Base-by-base conservation (phyloP, 30 jellyfish, hydroid and myxozoan species). In the Sanderia malayensis region DNA sequence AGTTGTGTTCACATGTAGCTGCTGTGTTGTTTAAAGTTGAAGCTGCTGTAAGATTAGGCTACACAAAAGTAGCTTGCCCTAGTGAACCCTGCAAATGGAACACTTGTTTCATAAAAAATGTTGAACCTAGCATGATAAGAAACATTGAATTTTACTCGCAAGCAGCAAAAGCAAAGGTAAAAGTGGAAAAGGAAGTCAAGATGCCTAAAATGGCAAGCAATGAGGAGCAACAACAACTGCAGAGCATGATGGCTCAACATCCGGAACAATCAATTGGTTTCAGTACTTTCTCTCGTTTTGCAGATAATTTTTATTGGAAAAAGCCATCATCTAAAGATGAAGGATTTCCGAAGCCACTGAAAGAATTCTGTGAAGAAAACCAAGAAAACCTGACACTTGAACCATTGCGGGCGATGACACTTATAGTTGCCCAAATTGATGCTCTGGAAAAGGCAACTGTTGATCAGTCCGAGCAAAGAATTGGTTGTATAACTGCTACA, bases 401-500 rank as follows among this genome's bases (percentile, higher is more conserved):
- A 49, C 27, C 64, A 49, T 49, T 49, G 8, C 64, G 64, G 27
- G 64, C 64, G 18, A 49, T 49, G 64, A 19, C 64, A 49, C 64
- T 49, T 49, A 49, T 24, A 49, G 64, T 49, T 49, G 64, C 64
- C 64, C 64, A 49, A 49, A 49, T 49, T 49, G 64, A 49, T 49
- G 64, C 64, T 49, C 64, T 49, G 15, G 68, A 57, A 57, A 57
- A 24, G 22, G 27, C 68, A 6, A 57, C 68, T n/a, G n/a, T n/a
- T 27, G 46, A 25, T 10, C 73, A 60, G 49, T 25, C 49, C 73
- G 73, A 60, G 49, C 46, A 13, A 31, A 31, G 49, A 25, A 31
- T 60, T 60, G 73, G 73, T 55, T 2, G 73, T 8, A 60, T 60
- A 27, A 60, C 73, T 25, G 73, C 49, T 6, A 2, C 73, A 60